Evolutionary conservation across 2,797 vertebrate species (phyloP), one percentile per base, ranked within the genome.

Genomic region (Acipenser oxyrinchus): DNA sequence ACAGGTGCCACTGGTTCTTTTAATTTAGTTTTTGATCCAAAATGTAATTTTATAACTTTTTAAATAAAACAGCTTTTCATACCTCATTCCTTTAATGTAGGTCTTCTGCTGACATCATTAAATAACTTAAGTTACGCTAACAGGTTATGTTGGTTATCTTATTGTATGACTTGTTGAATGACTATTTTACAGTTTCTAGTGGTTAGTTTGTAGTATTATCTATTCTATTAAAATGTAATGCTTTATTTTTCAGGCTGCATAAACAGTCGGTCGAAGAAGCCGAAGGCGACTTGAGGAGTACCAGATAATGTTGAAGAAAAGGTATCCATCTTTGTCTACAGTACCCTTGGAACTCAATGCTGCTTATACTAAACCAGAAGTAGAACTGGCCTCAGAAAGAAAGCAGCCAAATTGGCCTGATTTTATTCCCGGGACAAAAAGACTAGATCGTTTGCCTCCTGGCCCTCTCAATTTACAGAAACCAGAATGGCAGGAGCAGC

Each of bases 261-360:
- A 85, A 83, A 76, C 85, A 81, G n/a, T 89, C 89, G 0, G 68
- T 92, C 69, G 88, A 92, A 68, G 89, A 87, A 70, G 92, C 92
- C 85, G 84, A 8, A 88, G 78, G 59, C 84, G 51, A 11, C 84
- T 99, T 49, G 84, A 92, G 12, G 89, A 96, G 37, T 96, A 97
- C 82, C 93, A 96, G 79, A 74, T 74, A 49, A 75, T 87, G 12
- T 70, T 98, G 64, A 88, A 78, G 66, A 76, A 84, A 49, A 89
- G 83, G 59, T 81, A 88, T 69, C 78, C 72, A 49, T 67, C 80
- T 15, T 0, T 71, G 68, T 71, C 75, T 70, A 64, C 72, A 9
- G 62, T 73, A 13, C 65, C 68, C 5, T 2, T 51, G 3, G 55
- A 7, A 49, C 7, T 48, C 23, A 10, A 6, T 13, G 13, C 6